phyloP scores from a whole-genome alignment of 2,888 invertebrate species.

The Clanis bilineata region DNA sequence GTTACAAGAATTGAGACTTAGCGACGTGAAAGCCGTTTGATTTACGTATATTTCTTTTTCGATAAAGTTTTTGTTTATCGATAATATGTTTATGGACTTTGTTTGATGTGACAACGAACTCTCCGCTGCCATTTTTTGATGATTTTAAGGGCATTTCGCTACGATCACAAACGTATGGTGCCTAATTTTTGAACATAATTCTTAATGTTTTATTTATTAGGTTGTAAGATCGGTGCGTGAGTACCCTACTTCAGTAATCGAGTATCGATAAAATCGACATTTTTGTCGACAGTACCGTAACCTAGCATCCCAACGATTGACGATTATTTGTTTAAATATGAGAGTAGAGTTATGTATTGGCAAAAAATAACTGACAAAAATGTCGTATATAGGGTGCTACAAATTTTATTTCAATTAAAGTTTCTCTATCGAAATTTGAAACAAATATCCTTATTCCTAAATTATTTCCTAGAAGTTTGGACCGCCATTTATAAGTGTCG shows the following conservation, averaged over 20 bases:
- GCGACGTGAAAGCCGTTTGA: constrained; percentile 19
- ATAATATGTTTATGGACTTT: constrained; percentile 30
- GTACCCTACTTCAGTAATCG: background rate
- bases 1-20: constrained; percentile 14
- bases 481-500: constrained; percentile 11
- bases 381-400: constrained; percentile 12
- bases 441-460: background rate
- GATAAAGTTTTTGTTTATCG: constrained; percentile 32
- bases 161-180: constrained; percentile 45
- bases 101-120: constrained; percentile 46
- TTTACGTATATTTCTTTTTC: constrained; percentile 29
- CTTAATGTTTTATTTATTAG: constrained; percentile 15
- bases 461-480: constrained; percentile 27
- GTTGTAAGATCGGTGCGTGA: constrained; percentile 9
- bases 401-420: background rate
- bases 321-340: constrained; percentile 10
- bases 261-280: constrained; percentile 26
- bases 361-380: constrained; percentile 2
- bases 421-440: background rate
- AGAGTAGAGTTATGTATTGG: background rate
- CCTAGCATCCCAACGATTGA: constrained; percentile 13
- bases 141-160: constrained; percentile 34
- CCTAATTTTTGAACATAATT: constrained; percentile 52
- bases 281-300: constrained; percentile 11
- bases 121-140: constrained; percentile 48